Percentiles rank a stretch among this genome's conserved stretches.
These are phyloP conservation scores for Diplodus sargus DNA, from an alignment of 2,797 vertebrate genomes.

Conservation along the genomic window DNA sequence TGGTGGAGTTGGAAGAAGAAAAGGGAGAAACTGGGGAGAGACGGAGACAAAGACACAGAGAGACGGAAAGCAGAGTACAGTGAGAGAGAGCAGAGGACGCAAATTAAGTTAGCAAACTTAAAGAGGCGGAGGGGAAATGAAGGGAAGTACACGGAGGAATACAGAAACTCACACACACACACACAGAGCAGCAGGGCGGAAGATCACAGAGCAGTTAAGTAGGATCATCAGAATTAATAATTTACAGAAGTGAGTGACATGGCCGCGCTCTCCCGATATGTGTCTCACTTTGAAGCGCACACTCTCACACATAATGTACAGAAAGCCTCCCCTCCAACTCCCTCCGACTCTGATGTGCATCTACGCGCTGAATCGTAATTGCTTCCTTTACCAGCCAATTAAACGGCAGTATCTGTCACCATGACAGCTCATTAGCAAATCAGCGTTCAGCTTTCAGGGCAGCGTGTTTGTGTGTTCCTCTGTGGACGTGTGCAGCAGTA, in stretches of 20 bases:
- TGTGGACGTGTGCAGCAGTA: conserved; percentile 8
- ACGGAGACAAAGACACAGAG: neutral
- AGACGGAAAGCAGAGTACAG: neutral
- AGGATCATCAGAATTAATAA: conserved; percentile 61
- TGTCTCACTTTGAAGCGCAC: conserved; percentile 56
- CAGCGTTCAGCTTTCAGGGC: conserved; percentile 61
- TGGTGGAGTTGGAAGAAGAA: conserved; percentile 39
- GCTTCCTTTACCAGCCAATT: conserved; percentile 73
- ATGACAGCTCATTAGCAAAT: conserved; percentile 76
- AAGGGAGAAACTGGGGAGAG: neutral
- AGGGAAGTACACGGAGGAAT: neutral
- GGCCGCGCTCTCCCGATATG: conserved; percentile 25
- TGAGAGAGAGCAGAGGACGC: conserved; percentile 7
- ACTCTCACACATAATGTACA: conserved; percentile 48
- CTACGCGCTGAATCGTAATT: conserved; percentile 66
- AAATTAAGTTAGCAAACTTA: conserved; percentile 3
- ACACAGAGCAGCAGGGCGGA: neutral
- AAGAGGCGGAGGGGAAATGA: neutral
- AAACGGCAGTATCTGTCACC: conserved; percentile 75
- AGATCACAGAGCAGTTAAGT: conserved; percentile 61
- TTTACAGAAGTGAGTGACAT: conserved; percentile 48
- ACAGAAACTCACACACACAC: conserved; percentile 7
- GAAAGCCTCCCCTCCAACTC: conserved; percentile 29
- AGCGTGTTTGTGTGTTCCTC: conserved; percentile 31
- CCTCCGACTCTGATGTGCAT: conserved; percentile 41